A percentile compares a stretch with the other conserved stretches of the same genome.
Evolutionary conservation across 2,888 invertebrate genomes (phyloP).

Genomic region (Phalera bucephala): DNA sequence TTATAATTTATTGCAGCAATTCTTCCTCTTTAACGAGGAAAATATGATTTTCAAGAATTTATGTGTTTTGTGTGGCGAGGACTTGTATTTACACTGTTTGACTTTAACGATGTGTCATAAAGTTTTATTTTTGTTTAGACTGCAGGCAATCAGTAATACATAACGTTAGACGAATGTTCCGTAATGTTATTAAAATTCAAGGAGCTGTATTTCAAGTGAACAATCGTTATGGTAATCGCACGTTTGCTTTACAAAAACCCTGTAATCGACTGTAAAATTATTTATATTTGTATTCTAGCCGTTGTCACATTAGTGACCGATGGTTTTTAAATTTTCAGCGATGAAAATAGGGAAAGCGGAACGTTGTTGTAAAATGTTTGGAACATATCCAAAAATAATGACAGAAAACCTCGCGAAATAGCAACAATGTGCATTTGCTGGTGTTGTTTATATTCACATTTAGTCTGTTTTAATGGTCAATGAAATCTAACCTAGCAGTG

Average conservation of each 20-base stretch:
- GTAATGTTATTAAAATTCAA: neutral
- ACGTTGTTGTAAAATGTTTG: slow-evolving; percentile 75
- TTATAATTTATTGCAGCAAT: slow-evolving; percentile 26
- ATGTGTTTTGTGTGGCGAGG: slow-evolving; percentile 24
- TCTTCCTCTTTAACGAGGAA: slow-evolving; percentile 21
- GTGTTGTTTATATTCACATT: slow-evolving; percentile 32
- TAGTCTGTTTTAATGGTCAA: slow-evolving; percentile 27
- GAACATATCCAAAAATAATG: slow-evolving; percentile 72
- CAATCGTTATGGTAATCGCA: slow-evolving; percentile 5
- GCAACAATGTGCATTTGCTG: slow-evolving; percentile 57
- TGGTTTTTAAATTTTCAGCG: slow-evolving; percentile 80
- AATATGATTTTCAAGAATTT: slow-evolving; percentile 32
- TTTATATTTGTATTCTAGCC: slow-evolving; percentile 74
- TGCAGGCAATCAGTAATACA: slow-evolving; percentile 22
- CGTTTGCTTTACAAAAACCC: slow-evolving; percentile 37
- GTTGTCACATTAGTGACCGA: slow-evolving; percentile 80
- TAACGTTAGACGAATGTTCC: neutral
- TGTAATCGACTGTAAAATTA: slow-evolving; percentile 78
- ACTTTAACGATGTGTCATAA: slow-evolving; percentile 43
- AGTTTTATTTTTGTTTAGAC: slow-evolving; percentile 36
- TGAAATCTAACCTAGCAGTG: slow-evolving; percentile 21
- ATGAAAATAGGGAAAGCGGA: slow-evolving; percentile 82
- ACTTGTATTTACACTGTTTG: slow-evolving; percentile 31
- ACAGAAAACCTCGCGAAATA: slow-evolving; percentile 68
- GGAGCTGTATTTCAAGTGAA: neutral